phyloP scores from a whole-genome alignment of 2,888 invertebrate species.

The Apotomis betuletana region DNA sequence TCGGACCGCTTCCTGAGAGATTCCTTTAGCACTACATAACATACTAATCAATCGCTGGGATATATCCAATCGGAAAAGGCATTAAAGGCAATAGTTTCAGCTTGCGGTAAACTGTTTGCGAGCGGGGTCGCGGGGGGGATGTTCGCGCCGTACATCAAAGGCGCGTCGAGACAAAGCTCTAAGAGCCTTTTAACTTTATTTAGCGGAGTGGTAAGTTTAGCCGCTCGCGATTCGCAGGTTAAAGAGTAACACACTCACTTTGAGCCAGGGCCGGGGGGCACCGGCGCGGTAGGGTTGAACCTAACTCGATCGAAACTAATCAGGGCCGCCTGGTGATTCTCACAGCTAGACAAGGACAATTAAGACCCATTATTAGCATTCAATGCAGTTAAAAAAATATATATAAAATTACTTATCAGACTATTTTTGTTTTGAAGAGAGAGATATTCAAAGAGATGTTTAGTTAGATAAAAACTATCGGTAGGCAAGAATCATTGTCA shows the following conservation, averaged over 20 bases:
- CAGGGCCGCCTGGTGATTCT: too few species aligned
- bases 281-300: conserved; percentile 38
- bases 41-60: conserved; percentile 75
- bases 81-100: conserved; percentile 81
- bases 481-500: background rate
- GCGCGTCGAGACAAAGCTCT: conserved; percentile 81
- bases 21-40: conserved; percentile 68
- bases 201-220: conserved; percentile 84
- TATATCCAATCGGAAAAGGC: conserved; percentile 77
- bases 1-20: conserved; percentile 72
- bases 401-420: too few species aligned
- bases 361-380: background rate
- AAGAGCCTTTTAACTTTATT: conserved; percentile 84
- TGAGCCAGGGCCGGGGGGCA: conserved; percentile 61
- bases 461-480: too few species aligned
- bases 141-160: conserved; percentile 76
- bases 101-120: conserved; percentile 81
- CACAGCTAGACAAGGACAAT: background rate
- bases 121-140: conserved; percentile 54
- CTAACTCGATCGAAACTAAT: background rate
- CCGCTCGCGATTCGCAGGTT: conserved; percentile 84
- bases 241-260: conserved; percentile 84
- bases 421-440: too few species aligned
- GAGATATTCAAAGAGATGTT: too few species aligned
- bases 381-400: too few species aligned